Conservation (phyloP, 2,888 invertebrate species). For the Drosophila meridiana region DNA sequence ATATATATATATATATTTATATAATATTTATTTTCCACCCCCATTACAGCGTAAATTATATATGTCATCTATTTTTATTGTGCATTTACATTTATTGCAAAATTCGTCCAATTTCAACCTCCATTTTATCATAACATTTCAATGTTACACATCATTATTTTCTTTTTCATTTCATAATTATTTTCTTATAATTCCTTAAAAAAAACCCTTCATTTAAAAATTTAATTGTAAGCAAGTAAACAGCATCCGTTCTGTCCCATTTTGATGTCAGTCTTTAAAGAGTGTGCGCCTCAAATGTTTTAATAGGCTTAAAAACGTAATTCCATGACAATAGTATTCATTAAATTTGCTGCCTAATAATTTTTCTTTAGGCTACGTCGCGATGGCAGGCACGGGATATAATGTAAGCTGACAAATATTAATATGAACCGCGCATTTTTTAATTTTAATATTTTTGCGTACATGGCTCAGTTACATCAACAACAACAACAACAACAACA, state of each 20-base stretch:
- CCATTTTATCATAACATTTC: background rate
- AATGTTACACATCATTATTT: background rate
- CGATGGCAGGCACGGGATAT: background rate
- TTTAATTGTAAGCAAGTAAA: background rate
- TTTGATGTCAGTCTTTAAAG: background rate
- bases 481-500: background rate
- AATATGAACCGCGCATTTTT: slow-evolving; percentile 55
- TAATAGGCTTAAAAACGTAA: slow-evolving; percentile 3
- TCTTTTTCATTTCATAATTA: background rate
- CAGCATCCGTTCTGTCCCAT: background rate
- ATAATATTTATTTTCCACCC: too few species aligned
- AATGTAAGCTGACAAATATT: slow-evolving; percentile 34
- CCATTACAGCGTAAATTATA: too few species aligned
- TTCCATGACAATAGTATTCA: slow-evolving; percentile 7
- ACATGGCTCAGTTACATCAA: slow-evolving; percentile 6
- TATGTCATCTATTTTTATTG: too few species aligned
- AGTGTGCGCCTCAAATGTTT: background rate
- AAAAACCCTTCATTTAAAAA: background rate
- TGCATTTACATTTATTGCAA: too few species aligned
- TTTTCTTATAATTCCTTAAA: background rate
- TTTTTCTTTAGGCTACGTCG: background rate
- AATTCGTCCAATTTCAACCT: too few species aligned
- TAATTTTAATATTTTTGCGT: slow-evolving; percentile 48
- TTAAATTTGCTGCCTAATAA: background rate
- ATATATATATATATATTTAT: too few species aligned